Evolutionary conservation across 2,113 vertebrate species (phyloP), one percentile per base, ranked within the genome.

Genomic region (Dasyprocta punctata): DNA sequence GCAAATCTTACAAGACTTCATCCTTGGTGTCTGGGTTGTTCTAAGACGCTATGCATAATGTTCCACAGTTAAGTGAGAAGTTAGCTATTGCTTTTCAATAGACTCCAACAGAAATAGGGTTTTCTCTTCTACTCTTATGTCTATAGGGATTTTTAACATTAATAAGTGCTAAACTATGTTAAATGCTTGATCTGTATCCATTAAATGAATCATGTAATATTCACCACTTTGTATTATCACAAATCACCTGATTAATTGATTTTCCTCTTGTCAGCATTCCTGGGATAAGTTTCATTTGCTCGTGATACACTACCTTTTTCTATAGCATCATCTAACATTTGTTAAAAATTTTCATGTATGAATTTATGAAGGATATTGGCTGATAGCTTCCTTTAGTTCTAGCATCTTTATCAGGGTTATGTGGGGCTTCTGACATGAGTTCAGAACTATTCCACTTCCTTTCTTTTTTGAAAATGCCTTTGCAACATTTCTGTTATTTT

Each of bases 111-210:
- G 47, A 81, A 77, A 89, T 69, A 78, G 24, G 24, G 38, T 87
- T 96, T 92, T 90, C 5, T 92, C n/a, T 69, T 90, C 58, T 63
- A 95, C 1, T 82, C 56, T 24, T 61, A 69, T 2, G 69, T 94
- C 63, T 36, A 58, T 71, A 19, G 60, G 28, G 54, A 60, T 69
- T 94, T 83, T 86, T 67, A 92, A 86, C n/a, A 82, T 71, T 49
- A 90, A 24, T 44, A 5, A 36, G 2, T 38, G 4, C n/a, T 86
- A 19, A 78, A 38, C 52, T 87, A 71, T 90, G 10, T 90, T 60
- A 78, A 67, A 30, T 84, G 7, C 7, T 63, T 84, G 86, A 26
- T 90, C 12, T 93, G 28, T 8, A 67, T 60, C 65, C 71, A 38
- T 44, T 87, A 78, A 83, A 67, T 87, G 24, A 26, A 73, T 83